Evolutionary conservation across 2,888 invertebrate species (phyloP).

Genomic region (Plebejus melissa): DNA sequence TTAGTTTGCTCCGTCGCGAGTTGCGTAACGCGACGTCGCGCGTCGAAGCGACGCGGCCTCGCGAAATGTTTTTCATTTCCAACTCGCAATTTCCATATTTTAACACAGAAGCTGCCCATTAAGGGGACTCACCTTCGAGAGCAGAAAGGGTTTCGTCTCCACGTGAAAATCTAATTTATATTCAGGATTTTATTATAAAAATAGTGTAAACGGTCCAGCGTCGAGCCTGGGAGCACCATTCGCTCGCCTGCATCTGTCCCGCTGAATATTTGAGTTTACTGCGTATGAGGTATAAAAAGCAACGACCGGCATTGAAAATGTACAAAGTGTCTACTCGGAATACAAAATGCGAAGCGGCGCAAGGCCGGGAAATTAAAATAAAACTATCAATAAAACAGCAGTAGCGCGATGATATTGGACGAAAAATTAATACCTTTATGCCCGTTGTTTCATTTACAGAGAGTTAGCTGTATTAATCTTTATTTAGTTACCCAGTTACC

Average conservation of each 20-base stretch:
- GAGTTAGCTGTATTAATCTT: not conserved
- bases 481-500: not conserved
- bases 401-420: not conserved
- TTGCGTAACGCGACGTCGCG: not conserved
- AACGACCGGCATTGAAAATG: constrained; percentile 21
- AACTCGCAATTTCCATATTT: constrained; percentile 5
- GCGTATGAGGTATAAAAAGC: constrained; percentile 24
- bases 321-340: constrained; percentile 7
- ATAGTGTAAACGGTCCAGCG: constrained; percentile 5
- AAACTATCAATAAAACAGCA: constrained; percentile 9
- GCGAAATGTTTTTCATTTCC: not conserved
- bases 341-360: not conserved
- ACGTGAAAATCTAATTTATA: constrained; percentile 17
- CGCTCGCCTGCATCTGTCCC: constrained; percentile 3
- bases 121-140: not conserved
- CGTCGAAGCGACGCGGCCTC: not conserved
- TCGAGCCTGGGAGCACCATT: constrained; percentile 3
- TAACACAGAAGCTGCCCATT: not conserved
- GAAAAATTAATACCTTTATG: not conserved
- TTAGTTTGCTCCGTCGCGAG: not conserved
- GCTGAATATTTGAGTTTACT: constrained; percentile 24
- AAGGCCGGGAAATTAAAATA: not conserved
- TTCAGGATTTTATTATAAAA: constrained; percentile 20
- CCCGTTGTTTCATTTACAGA: not conserved
- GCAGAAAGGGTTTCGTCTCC: not conserved